These are phyloP conservation scores for Molossus molossus DNA, from an alignment of 2,797 vertebrate genomes.

Conservation along the genomic window DNA sequence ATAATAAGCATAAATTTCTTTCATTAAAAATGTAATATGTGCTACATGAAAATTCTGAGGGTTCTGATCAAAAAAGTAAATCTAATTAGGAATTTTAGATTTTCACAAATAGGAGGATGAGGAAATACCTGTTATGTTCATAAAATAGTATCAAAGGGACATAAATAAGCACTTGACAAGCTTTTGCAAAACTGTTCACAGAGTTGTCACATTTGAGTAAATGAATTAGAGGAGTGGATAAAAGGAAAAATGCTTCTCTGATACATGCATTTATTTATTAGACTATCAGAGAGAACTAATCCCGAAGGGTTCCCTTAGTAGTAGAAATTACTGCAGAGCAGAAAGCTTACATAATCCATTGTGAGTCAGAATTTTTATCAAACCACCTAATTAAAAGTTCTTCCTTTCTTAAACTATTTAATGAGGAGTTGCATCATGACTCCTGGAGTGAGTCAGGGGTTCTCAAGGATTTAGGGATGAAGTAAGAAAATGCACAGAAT, in stretches of 20 bases:
- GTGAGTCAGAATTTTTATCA: conserved; percentile 88
- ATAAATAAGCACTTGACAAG: conserved; percentile 58
- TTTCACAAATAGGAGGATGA: conserved; percentile 50
- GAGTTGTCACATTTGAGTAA: conserved; percentile 63
- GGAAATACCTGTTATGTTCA: conserved; percentile 69
- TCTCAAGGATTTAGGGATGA: conserved; percentile 84
- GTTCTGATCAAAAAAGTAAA: background rate
- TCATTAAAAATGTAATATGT: conserved; percentile 24
- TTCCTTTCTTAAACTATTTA: conserved; percentile 84
- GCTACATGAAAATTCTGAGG: background rate
- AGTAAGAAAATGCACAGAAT: conserved; percentile 80
- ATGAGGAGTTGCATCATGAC: conserved; percentile 85
- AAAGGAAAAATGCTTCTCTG: conserved; percentile 68
- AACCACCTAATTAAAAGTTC: conserved; percentile 90
- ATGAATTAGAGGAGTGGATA: conserved; percentile 69
- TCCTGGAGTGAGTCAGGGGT: conserved; percentile 82
- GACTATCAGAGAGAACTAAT: conserved; percentile 81
- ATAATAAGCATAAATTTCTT: background rate
- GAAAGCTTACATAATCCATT: conserved; percentile 90
- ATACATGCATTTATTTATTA: conserved; percentile 87
- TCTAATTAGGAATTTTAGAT: conserved; percentile 48
- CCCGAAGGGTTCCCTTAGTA: conserved; percentile 86
- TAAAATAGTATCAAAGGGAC: conserved; percentile 50
- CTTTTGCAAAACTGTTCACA: conserved; percentile 36
- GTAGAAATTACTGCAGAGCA: conserved; percentile 87